A percentile compares a stretch with the other conserved stretches of the same genome.
These are phyloP conservation scores for Ganaspis brasiliensis DNA, from an alignment of 2,888 invertebrate genomes.

Conservation along the genomic window DNA sequence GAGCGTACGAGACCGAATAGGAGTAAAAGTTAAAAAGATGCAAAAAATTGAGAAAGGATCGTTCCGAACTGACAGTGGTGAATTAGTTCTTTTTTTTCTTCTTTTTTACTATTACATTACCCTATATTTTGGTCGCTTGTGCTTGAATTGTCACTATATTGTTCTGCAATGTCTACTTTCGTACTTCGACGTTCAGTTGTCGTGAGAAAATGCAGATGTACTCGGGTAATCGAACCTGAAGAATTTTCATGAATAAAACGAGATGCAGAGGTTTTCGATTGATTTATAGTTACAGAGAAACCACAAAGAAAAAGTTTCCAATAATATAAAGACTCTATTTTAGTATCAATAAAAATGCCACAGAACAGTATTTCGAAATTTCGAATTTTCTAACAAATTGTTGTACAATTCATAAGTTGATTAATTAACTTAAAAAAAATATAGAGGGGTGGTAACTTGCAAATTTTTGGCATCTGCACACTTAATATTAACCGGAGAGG, in stretches of 20 bases:
- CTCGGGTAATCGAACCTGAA: slow-evolving; percentile 59
- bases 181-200: slow-evolving; percentile 49
- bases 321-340: slow-evolving; percentile 5
- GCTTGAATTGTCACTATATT: slow-evolving; percentile 55
- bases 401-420: not conserved
- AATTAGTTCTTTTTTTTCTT: slow-evolving; percentile 26
- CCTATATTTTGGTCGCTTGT: slow-evolving; percentile 43
- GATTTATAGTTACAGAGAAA: not conserved
- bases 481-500: too few relatives aligned
- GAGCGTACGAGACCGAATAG: not conserved
- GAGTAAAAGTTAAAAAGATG: not conserved
- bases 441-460: too few relatives aligned
- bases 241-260: slow-evolving; percentile 61
- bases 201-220: slow-evolving; percentile 61
- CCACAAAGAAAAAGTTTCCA: not conserved
- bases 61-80: not conserved
- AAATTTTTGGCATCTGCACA: too few relatives aligned
- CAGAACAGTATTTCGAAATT: not conserved
- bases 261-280: slow-evolving; percentile 49
- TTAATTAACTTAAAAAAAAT: too few relatives aligned
- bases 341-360: not conserved
- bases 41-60: not conserved
- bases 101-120: slow-evolving; percentile 40
- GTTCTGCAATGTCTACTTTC: slow-evolving; percentile 50
- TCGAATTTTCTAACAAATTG: too few relatives aligned